Evolutionary conservation across 2,888 invertebrate genomes (phyloP).

Genomic region (Pterobdella sp.): DNA sequence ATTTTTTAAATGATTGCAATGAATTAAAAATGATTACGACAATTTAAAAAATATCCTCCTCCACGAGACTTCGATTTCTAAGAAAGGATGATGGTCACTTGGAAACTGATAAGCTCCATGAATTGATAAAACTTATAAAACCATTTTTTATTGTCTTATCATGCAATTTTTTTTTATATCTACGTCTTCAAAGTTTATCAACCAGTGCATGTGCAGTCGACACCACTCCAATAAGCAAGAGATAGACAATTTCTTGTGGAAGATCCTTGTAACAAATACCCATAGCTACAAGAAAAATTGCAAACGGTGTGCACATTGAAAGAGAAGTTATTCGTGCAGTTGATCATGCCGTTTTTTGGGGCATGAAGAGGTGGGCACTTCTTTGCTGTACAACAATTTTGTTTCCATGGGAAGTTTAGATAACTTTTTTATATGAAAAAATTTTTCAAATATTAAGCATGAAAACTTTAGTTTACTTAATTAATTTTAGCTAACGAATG

Average conservation of each 20-base stretch:
- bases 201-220: constrained; percentile 63
- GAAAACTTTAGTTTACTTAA: not conserved
- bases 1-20: too few species aligned
- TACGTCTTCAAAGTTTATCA: constrained; percentile 34
- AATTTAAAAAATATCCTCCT: too few species aligned
- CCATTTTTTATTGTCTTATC: too few species aligned
- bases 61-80: too few species aligned
- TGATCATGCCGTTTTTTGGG: constrained; percentile 58
- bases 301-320: constrained; percentile 61
- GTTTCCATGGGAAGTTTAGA: not conserved
- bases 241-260: constrained; percentile 61
- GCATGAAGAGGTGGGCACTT: constrained; percentile 57
- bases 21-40: too few species aligned
- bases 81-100: too few species aligned
- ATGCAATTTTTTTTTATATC: too few species aligned
- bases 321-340: constrained; percentile 48
- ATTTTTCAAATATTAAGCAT: not conserved
- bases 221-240: constrained; percentile 63
- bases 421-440: not conserved
- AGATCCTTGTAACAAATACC: constrained; percentile 61
- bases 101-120: too few species aligned
- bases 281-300: constrained; percentile 60
- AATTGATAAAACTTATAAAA: too few species aligned
- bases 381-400: constrained; percentile 55
- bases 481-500: constrained; percentile 52